phyloP scores from a whole-genome alignment of 2,797 vertebrate species.

The Champsocephalus gunnari region DNA sequence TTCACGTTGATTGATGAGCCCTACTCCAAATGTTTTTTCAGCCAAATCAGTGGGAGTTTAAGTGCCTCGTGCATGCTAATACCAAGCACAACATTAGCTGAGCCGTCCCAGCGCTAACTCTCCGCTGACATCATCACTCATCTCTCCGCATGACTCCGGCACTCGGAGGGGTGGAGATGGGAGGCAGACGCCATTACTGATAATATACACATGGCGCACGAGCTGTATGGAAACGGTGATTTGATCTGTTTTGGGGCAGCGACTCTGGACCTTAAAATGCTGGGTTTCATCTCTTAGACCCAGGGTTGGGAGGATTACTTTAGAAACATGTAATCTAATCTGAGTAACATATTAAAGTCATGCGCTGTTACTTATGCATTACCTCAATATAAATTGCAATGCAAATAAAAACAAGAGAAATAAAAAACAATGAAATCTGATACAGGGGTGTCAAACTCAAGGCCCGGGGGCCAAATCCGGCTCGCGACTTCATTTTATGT shows the following conservation, averaged over 20 bases:
- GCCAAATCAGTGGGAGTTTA: constrained; percentile 87
- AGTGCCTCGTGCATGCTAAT: constrained; percentile 85
- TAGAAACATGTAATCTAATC: too few relatives aligned
- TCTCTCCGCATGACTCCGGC: constrained; percentile 76
- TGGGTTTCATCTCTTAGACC: not conserved
- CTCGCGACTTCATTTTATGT: too few relatives aligned
- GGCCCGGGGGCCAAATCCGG: too few relatives aligned
- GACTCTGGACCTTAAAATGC: not conserved
- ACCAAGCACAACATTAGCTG: constrained; percentile 85
- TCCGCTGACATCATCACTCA: constrained; percentile 82
- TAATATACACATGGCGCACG: constrained; percentile 33
- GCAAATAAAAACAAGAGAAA: too few relatives aligned
- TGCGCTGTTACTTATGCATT: too few relatives aligned
- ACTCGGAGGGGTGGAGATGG: constrained; percentile 32
- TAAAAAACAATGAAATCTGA: too few relatives aligned
- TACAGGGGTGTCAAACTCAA: too few relatives aligned
- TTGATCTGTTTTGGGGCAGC: constrained; percentile 5
- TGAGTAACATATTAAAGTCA: too few relatives aligned
- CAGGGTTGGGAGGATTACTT: too few relatives aligned
- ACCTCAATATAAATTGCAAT: too few relatives aligned
- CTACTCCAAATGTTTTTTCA: constrained; percentile 85
- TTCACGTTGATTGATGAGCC: constrained; percentile 85
- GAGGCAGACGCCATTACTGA: constrained; percentile 37
- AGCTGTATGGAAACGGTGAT: constrained; percentile 19
- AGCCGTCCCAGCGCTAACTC: constrained; percentile 68